A percentile compares a stretch with the other conserved stretches of the same genome.
Conservation (phyloP, 1,140 invertebrate genomes). For the Theocolax elegans region DNA sequence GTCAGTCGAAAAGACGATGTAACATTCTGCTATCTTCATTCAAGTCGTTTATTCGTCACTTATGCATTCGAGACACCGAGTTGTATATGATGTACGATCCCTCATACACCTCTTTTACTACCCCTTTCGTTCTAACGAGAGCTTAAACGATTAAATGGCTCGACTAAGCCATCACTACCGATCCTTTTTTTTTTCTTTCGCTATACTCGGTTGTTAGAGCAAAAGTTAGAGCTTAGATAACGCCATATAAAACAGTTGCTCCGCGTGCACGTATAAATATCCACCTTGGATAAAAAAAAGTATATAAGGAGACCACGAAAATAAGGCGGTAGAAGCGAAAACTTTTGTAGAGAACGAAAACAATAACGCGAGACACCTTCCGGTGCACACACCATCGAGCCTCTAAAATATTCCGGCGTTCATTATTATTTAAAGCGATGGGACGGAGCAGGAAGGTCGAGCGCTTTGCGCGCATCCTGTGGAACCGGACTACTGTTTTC, state of each 20-base stretch:
- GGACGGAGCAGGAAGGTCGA: neutral
- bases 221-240: conserved; percentile 26
- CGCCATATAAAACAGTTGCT: conserved; percentile 23
- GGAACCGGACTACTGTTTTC: neutral
- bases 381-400: neutral
- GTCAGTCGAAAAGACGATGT: no score
- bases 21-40: conserved; percentile 7
- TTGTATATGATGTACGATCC: conserved; percentile 24
- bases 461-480: neutral
- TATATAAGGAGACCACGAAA: neutral
- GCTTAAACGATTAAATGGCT: conserved; percentile 35
- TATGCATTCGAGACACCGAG: conserved; percentile 26
- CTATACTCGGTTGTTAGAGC: neutral
- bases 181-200: neutral
- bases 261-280: neutral
- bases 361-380: conserved; percentile 2
- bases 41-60: conserved; percentile 1
- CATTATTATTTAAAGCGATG: neutral
- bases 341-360: conserved; percentile 14
- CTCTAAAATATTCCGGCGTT: neutral
- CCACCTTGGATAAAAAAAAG: neutral
- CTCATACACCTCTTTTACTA: neutral
- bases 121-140: conserved; percentile 5
- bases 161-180: conserved; percentile 1
- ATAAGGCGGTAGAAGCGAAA: neutral